phyloP scores from a whole-genome alignment of 30 jellyfish, hydroid and myxozoan species.

The Hydractinia symbiolongicarpus region DNA sequence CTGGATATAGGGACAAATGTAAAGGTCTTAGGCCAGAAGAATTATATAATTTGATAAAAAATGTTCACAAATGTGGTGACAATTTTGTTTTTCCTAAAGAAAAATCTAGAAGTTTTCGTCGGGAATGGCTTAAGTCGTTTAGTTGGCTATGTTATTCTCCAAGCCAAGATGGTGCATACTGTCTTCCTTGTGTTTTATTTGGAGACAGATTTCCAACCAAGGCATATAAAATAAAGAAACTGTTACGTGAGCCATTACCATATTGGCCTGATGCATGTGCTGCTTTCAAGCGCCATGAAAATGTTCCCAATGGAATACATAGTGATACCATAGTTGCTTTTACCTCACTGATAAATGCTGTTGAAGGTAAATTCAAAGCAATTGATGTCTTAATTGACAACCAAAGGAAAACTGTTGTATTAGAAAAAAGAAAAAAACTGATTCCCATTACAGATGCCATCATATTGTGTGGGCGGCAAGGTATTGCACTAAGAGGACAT shows the following conservation, averaged over 20 bases:
- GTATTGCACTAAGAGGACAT: slow-evolving; percentile 42
- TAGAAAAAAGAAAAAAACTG: slow-evolving; percentile 27
- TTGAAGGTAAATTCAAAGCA: not conserved
- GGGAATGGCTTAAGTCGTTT: slow-evolving; percentile 24
- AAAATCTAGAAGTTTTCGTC: slow-evolving; percentile 35
- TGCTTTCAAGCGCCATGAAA: not conserved
- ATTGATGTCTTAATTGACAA: not conserved
- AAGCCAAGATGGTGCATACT: slow-evolving; percentile 51
- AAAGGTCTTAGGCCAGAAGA: not conserved
- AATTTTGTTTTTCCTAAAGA: slow-evolving; percentile 16
- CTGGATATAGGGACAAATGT: not conserved
- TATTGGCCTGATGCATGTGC: not conserved
- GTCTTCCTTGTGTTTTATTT: slow-evolving; percentile 49
- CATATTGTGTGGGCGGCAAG: slow-evolving; percentile 34
- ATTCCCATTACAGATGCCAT: slow-evolving; percentile 46
- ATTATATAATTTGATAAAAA: not conserved
- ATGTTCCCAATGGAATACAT: not conserved
- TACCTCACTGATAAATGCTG: not conserved
- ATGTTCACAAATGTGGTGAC: slow-evolving; percentile 29
- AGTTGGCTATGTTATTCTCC: slow-evolving; percentile 48
- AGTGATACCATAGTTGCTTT: not conserved
- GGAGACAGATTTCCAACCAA: not conserved
- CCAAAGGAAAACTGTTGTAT: not conserved
- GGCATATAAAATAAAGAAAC: not conserved
- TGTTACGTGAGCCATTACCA: not conserved